These are phyloP conservation scores for Siniperca undulata DNA, from an alignment of 2,797 vertebrate species.

Conservation along the genomic window DNA sequence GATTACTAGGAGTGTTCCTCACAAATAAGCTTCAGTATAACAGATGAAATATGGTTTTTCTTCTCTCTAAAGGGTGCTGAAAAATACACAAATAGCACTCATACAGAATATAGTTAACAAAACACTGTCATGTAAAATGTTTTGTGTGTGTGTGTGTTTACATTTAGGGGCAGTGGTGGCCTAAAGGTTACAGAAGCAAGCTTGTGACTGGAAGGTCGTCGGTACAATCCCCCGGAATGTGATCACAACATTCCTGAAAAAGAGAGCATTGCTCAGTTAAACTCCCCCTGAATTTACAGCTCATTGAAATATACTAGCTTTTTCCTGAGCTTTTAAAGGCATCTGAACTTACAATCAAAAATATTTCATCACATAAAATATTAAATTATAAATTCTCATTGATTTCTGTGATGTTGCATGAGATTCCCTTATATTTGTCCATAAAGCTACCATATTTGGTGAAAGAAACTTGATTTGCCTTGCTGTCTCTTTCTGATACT, in stretches of 20 bases:
- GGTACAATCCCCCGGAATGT: no score
- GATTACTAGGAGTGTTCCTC: slow-evolving; percentile 44
- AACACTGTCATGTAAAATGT: slow-evolving; percentile 40
- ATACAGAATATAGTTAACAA: slow-evolving; percentile 25
- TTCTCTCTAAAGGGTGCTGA: slow-evolving; percentile 38
- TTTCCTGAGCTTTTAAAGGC: neutral
- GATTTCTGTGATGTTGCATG: neutral
- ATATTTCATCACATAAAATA: neutral
- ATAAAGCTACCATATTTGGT: neutral
- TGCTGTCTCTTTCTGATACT: neutral
- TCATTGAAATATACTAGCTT: neutral
- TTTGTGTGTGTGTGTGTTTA: slow-evolving; percentile 32
- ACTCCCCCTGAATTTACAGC: no score
- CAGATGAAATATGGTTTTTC: slow-evolving; percentile 57
- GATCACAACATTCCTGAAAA: no score
- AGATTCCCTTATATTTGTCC: neutral
- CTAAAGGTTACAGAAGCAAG: no score
- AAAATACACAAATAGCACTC: slow-evolving; percentile 57
- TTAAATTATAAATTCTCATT: neutral
- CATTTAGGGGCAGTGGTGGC: no score
- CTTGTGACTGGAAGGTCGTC: no score
- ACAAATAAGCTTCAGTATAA: slow-evolving; percentile 59
- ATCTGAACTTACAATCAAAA: neutral
- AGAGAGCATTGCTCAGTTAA: no score
- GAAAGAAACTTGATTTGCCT: neutral